These are phyloP conservation scores for Helicorthomorpha holstii DNA, from an alignment of 1,140 invertebrate genomes.

Conservation along the genomic window DNA sequence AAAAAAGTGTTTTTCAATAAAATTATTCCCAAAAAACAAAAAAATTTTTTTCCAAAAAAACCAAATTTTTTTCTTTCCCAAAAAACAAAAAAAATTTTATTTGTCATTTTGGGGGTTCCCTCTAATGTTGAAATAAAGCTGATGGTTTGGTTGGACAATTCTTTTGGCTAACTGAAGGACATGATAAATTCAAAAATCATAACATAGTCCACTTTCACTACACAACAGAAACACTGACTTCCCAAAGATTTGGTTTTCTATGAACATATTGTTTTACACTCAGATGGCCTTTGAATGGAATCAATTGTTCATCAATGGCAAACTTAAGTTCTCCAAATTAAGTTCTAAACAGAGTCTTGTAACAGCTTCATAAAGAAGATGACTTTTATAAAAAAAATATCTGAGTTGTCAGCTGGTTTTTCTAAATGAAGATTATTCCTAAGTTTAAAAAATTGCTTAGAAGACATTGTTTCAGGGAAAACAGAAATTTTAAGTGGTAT, in stretches of 20 bases:
- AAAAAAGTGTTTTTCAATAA: too few species aligned
- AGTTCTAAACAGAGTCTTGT: background rate
- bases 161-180: slow-evolving; percentile 1
- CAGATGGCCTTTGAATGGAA: slow-evolving; percentile 25
- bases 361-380: background rate
- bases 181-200: slow-evolving; percentile 12
- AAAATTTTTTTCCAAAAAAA: too few species aligned
- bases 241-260: slow-evolving; percentile 15
- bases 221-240: slow-evolving; percentile 12
- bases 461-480: background rate
- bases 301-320: slow-evolving; percentile 24
- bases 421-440: background rate
- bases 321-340: background rate
- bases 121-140: slow-evolving; percentile 14
- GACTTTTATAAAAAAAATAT: background rate
- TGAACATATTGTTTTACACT: slow-evolving; percentile 19
- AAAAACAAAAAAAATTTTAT: too few species aligned
- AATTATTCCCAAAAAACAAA: too few species aligned
- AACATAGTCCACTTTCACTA: slow-evolving; percentile 1
- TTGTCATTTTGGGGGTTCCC: too few species aligned
- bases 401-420: background rate
- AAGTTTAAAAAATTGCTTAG: background rate
- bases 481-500: background rate
- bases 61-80: too few species aligned
- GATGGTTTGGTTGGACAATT: background rate